Evolutionary conservation across 2,888 invertebrate genomes (phyloP).

Genomic region (Scaptomyza cyrtandrae): DNA sequence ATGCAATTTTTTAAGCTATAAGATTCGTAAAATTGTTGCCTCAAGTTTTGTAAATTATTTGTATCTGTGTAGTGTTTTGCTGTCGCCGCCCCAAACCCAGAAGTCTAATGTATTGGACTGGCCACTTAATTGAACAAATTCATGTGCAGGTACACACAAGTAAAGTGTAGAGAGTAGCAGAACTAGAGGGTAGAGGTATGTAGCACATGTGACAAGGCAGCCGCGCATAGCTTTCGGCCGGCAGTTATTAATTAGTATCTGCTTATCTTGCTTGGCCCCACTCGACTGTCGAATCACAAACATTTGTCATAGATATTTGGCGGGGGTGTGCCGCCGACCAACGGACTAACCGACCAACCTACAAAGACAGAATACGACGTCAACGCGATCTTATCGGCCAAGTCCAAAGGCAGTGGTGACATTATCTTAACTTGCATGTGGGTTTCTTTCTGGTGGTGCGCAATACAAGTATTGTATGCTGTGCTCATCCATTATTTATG

Average conservation of each 20-base stretch:
- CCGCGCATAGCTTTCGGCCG: slow-evolving; percentile 20
- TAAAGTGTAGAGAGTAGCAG: not conserved
- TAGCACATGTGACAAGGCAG: slow-evolving; percentile 63
- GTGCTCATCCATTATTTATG: slow-evolving; percentile 72
- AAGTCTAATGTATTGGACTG: slow-evolving; percentile 32
- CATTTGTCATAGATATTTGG: slow-evolving; percentile 68
- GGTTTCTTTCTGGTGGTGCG: slow-evolving; percentile 23
- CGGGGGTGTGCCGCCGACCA: slow-evolving; percentile 51
- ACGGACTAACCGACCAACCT: not conserved
- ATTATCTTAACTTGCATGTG: slow-evolving; percentile 60
- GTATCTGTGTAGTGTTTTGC: not conserved
- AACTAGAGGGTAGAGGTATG: not conserved
- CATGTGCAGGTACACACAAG: slow-evolving; percentile 19
- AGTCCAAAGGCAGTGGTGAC: slow-evolving; percentile 52
- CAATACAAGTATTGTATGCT: slow-evolving; percentile 44
- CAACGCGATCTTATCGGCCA: slow-evolving; percentile 66
- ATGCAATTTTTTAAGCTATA: too few relatives aligned
- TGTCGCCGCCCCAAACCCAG: slow-evolving; percentile 2
- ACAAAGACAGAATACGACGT: slow-evolving; percentile 25
- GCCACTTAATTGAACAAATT: slow-evolving; percentile 60
- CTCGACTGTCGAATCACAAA: slow-evolving; percentile 47
- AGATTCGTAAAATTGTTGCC: too few relatives aligned
- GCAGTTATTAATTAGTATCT: slow-evolving; percentile 76
- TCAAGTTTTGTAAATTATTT: too few relatives aligned
- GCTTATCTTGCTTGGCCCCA: slow-evolving; percentile 63